Evolutionary conservation across 1,140 invertebrate species (phyloP).

Genomic region (Tetramorium parvispinum): DNA sequence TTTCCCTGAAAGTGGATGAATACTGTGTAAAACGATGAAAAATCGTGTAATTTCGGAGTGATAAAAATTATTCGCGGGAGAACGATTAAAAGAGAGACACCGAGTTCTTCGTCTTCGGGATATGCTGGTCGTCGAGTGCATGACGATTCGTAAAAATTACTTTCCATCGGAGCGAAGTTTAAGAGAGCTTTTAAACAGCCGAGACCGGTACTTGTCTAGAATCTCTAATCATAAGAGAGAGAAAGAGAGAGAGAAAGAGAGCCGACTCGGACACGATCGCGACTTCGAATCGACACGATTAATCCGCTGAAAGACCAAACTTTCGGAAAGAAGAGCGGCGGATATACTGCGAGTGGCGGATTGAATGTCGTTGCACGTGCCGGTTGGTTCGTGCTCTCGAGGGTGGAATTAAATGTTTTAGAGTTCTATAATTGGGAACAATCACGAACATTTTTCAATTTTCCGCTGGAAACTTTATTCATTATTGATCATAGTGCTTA

Average conservation of each 20-base stretch:
- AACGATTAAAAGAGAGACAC: slow-evolving; percentile 18
- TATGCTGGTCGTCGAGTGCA: background rate
- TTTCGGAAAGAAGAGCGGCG: slow-evolving; percentile 27
- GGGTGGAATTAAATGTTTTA: slow-evolving; percentile 20
- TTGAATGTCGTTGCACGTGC: background rate
- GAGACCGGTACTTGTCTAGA: background rate
- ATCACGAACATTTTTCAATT: slow-evolving; percentile 22
- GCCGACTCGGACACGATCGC: background rate
- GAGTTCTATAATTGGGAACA: background rate
- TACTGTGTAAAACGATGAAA: too few species aligned
- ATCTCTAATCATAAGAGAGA: background rate
- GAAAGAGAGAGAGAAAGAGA: background rate
- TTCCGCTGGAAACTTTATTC: background rate
- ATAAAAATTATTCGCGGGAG: slow-evolving; percentile 26
- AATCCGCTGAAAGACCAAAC: slow-evolving; percentile 40
- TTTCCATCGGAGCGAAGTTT: background rate
- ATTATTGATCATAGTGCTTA: background rate
- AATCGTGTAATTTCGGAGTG: background rate
- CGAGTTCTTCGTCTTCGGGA: background rate
- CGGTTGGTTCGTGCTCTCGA: background rate
- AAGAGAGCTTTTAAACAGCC: slow-evolving; percentile 24
- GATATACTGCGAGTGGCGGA: background rate
- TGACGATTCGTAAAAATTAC: slow-evolving; percentile 21
- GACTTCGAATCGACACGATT: slow-evolving; percentile 23
- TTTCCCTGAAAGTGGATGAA: background rate